A percentile compares a stretch with the other conserved stretches of the same genome.
phyloP scores from a whole-genome alignment of 2,888 invertebrate genomes.

The Hymenopus coronatus region DNA sequence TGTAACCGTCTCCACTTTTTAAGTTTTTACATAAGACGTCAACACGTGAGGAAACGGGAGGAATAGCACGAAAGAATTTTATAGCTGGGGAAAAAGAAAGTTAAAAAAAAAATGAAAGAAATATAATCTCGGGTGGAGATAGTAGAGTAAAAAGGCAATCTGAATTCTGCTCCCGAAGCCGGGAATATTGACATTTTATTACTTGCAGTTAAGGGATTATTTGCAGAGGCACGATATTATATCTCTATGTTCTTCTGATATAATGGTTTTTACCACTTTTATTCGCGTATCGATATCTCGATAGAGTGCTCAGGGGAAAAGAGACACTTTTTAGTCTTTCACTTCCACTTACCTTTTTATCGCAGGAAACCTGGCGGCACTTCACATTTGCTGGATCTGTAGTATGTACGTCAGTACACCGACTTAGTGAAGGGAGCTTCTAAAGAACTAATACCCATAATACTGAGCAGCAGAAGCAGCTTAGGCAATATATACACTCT shows the following conservation, averaged over 20 bases:
- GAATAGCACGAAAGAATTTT: neutral
- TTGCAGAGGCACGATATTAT: neutral
- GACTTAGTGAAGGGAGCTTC: no score
- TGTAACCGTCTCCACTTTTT: neutral
- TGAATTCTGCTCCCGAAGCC: neutral
- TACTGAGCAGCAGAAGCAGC: no score
- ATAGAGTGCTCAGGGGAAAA: neutral
- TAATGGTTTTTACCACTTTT: neutral
- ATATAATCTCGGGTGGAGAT: neutral
- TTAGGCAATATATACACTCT: no score
- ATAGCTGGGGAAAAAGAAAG: neutral
- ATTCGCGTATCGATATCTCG: neutral
- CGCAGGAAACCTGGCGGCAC: neutral
- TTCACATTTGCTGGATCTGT: neutral
- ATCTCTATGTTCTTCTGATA: neutral
- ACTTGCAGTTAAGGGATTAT: neutral
- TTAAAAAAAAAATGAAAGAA: neutral
- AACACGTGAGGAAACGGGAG: neutral
- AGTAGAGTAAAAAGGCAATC: neutral
- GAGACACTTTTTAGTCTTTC: neutral
- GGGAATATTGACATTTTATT: neutral
- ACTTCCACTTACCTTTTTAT: neutral
- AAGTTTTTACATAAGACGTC: constrained; percentile 2
- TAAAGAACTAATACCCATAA: no score
- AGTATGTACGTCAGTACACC: neutral